phyloP scores from a whole-genome alignment of 1,140 invertebrate genomes.

The Lerema accius region DNA sequence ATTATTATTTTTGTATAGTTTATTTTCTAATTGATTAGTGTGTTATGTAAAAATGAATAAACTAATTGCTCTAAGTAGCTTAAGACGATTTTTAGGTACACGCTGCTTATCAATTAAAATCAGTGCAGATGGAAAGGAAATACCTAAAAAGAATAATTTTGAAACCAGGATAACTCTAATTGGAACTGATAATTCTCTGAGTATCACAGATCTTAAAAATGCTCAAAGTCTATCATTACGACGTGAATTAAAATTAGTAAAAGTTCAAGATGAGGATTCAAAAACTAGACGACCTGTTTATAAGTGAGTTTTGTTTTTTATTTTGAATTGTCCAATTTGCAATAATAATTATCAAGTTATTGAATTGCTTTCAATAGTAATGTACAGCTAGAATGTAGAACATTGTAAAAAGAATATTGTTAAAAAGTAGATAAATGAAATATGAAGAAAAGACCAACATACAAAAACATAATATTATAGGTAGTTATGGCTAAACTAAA shows the following conservation, averaged over 20 bases:
- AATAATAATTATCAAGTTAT: too few species aligned
- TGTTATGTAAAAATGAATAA: constrained; percentile 55
- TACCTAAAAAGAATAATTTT: constrained; percentile 63
- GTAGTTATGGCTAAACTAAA: too few species aligned
- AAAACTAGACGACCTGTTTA: constrained; percentile 85
- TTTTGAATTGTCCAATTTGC: too few species aligned
- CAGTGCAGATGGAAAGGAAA: constrained; percentile 67
- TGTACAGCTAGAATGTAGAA: too few species aligned
- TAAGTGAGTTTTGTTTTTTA: constrained; percentile 74
- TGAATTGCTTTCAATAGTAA: too few species aligned
- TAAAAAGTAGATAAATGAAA: too few species aligned
- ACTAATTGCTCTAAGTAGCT: constrained; percentile 45
- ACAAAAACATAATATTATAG: too few species aligned
- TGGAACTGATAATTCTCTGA: constrained; percentile 73
- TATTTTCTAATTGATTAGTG: constrained; percentile 1
- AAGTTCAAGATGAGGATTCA: constrained; percentile 84
- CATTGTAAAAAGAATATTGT: too few species aligned
- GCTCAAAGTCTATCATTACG: constrained; percentile 85
- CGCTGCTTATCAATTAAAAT: constrained; percentile 54
- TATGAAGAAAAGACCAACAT: too few species aligned
- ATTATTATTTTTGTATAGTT: constrained; percentile 14
- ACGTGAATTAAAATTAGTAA: constrained; percentile 85
- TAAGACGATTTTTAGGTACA: constrained; percentile 49
- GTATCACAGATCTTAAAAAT: constrained; percentile 81
- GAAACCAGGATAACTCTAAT: constrained; percentile 81